These are phyloP conservation scores for Haliclystus octoradiatus DNA, from an alignment of 30 jellyfish, hydroid and myxozoan species.

Conservation along the genomic window DNA sequence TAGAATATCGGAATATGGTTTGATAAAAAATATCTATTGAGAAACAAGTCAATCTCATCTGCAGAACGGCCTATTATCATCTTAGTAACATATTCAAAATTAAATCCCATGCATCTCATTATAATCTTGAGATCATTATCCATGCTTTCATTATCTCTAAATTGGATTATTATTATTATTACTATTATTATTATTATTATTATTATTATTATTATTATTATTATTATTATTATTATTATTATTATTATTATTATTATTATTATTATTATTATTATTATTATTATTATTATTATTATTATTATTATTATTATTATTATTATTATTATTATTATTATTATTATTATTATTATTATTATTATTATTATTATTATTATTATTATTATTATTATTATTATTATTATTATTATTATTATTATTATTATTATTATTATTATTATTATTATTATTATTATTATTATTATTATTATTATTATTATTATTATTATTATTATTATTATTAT, in stretches of 20 bases:
- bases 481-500: neutral
- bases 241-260: conserved; percentile 1
- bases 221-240: conserved; percentile 1
- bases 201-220: conserved; percentile 3
- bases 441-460: neutral
- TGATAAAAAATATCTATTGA: no score
- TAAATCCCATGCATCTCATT: no score
- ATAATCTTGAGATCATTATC: no score
- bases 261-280: conserved; percentile 1
- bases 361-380: neutral
- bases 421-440: conserved; percentile 1
- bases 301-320: neutral
- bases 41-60: no score
- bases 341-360: conserved; percentile 1
- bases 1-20: no score
- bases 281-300: conserved; percentile 1
- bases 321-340: conserved; percentile 1
- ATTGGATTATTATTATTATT: conserved; percentile 2
- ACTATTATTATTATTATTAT: conserved; percentile 1
- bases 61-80: no score
- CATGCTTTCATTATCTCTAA: no score
- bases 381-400: conserved; percentile 3
- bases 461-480: conserved; percentile 1
- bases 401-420: neutral
- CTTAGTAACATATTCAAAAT: no score